Base-by-base conservation (phyloP, 1,140 invertebrate species). In the Heterodera carotae region DNA sequence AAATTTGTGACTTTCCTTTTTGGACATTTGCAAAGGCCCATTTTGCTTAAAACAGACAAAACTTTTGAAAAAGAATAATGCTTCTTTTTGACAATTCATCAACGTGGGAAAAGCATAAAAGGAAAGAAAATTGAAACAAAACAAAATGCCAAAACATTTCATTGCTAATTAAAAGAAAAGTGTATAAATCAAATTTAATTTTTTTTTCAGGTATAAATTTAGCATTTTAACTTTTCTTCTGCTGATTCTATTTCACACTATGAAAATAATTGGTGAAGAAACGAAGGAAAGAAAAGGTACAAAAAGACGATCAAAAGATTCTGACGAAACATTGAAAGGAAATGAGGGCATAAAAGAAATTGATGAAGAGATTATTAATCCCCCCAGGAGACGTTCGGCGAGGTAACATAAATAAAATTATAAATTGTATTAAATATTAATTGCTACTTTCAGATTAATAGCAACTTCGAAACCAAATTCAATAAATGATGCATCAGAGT, bases 1-100 rank as follows among this genome's bases (percentile, higher is more conserved):
- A 97, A 92, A 90, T 95, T 97, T 67, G 96, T 98, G 34, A 98
- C 94, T 91, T 93, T 92, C 84, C 93, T 91, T 89, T 97, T 97
- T 18, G 95, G 94, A 90, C 96, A 98, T 88, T 98, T 98, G 89
- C 96, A 98, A 31, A 98, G 90, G 66, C 96, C 96, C 96, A 98
- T 98, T n/a, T 43, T 53, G 22, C 56, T 60, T 33, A 34, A 34
- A 34, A 29, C 4, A 25, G 10, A 64, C n/a, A 25, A 73, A 31
- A 31, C 0, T 3, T 29, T 31, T 29, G 56, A 48, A 22, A 43
- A 22, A 69, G 33, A 7, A 10, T n/a, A 31, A 43, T n/a, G n/a
- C n/a, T n/a, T n/a, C n/a, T n/a, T n/a, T n/a, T n/a, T n/a, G n/a
- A n/a, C n/a, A n/a, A n/a, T n/a, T n/a, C n/a, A n/a, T 69, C n/a